Conservation (phyloP, 2,797 vertebrate species). For the Alauda arvensis region DNA sequence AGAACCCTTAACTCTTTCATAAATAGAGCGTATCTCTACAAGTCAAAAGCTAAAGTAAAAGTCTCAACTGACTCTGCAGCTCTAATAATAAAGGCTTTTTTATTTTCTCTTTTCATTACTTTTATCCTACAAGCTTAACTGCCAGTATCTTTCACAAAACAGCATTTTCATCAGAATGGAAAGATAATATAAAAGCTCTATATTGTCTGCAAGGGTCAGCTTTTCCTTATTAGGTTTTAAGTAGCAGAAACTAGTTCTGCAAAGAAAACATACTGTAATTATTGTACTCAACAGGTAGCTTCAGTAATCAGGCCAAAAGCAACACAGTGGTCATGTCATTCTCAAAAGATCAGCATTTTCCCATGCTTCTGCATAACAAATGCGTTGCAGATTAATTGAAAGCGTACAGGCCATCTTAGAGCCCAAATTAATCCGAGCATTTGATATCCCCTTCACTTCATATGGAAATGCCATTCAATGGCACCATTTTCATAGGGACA, state of each 20-base stretch:
- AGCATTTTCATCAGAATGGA: slow-evolving; percentile 53
- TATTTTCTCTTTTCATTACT: slow-evolving; percentile 37
- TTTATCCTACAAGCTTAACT: slow-evolving; percentile 51
- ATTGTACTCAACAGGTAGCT: slow-evolving; percentile 68
- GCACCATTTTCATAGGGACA: slow-evolving; percentile 71
- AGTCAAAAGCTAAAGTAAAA: slow-evolving; percentile 49
- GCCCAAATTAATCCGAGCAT: slow-evolving; percentile 70
- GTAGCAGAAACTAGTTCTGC: slow-evolving; percentile 62
- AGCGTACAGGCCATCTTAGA: slow-evolving; percentile 59
- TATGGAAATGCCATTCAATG: slow-evolving; percentile 76
- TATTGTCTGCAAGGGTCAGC: slow-evolving; percentile 57
- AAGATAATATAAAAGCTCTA: slow-evolving; percentile 55
- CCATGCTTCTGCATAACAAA: slow-evolving; percentile 70
- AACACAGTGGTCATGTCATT: slow-evolving; percentile 61
- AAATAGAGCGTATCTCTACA: not conserved
- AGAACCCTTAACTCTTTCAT: slow-evolving; percentile 8
- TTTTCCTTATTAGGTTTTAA: slow-evolving; percentile 65
- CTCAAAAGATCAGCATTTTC: slow-evolving; percentile 68
- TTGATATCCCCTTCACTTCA: slow-evolving; percentile 74
- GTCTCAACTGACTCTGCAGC: slow-evolving; percentile 17
- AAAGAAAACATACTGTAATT: slow-evolving; percentile 63
- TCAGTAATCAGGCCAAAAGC: slow-evolving; percentile 65
- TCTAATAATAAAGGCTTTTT: slow-evolving; percentile 13
- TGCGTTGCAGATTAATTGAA: slow-evolving; percentile 64
- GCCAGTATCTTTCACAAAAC: slow-evolving; percentile 51